phyloP scores from a whole-genome alignment of 1,140 invertebrate species.

The Drosophila sp. region DNA sequence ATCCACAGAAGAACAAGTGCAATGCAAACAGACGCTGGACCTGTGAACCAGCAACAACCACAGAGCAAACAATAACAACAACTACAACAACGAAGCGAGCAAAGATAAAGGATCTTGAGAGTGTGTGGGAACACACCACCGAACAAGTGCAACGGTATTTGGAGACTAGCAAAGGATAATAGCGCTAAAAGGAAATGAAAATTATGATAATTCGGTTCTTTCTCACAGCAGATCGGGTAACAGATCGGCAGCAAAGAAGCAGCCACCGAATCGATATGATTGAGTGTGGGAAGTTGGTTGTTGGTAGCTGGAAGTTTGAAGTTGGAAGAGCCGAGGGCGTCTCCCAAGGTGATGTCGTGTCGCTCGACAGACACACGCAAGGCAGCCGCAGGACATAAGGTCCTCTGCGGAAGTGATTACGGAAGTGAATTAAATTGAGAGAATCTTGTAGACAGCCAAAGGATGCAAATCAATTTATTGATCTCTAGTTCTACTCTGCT shows the following conservation, averaged over 20 bases:
- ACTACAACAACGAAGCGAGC: slow-evolving; percentile 52
- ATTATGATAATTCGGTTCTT: slow-evolving; percentile 78
- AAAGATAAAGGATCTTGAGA: slow-evolving; percentile 73
- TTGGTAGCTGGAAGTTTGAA: background rate
- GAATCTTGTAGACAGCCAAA: slow-evolving; percentile 27
- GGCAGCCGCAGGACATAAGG: slow-evolving; percentile 52
- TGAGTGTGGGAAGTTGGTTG: slow-evolving; percentile 71
- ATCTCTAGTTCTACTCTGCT: slow-evolving; percentile 5
- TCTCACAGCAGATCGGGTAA: slow-evolving; percentile 79
- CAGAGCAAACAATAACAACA: slow-evolving; percentile 81
- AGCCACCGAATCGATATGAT: slow-evolving; percentile 53
- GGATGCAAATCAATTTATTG: slow-evolving; percentile 67
- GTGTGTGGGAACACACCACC: slow-evolving; percentile 67
- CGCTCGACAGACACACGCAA: slow-evolving; percentile 79
- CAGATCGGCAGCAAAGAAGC: slow-evolving; percentile 36
- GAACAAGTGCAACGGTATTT: slow-evolving; percentile 79
- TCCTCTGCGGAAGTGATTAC: slow-evolving; percentile 66
- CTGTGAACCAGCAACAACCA: slow-evolving; percentile 60
- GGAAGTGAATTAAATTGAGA: slow-evolving; percentile 61
- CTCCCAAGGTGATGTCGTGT: slow-evolving; percentile 33
- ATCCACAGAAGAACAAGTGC: slow-evolving; percentile 73
- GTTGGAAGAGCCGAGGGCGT: slow-evolving; percentile 30
- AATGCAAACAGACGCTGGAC: slow-evolving; percentile 63
- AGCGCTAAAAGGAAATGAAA: slow-evolving; percentile 78
- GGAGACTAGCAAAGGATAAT: slow-evolving; percentile 78